Evolutionary conservation across 2,113 vertebrate species (phyloP).

Genomic region (Suricata suricatta): DNA sequence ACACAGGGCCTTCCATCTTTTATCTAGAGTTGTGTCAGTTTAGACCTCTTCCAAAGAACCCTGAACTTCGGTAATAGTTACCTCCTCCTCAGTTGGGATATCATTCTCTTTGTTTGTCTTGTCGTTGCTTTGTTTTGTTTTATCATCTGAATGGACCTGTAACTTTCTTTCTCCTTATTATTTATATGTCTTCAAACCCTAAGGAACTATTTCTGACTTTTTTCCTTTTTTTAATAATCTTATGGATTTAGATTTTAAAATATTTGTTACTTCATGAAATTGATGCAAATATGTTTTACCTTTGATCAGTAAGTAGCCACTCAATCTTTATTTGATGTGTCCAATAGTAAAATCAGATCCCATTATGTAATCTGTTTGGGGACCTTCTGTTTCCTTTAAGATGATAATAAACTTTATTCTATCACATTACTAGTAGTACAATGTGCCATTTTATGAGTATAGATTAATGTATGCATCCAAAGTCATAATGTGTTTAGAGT

Average conservation of each 20-base stretch:
- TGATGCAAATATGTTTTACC: background rate
- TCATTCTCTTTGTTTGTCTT: background rate
- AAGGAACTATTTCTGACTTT: background rate
- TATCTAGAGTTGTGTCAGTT: background rate
- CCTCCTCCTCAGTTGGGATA: no score
- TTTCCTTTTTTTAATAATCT: background rate
- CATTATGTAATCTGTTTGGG: background rate
- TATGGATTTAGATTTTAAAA: background rate
- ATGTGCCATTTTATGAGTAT: background rate
- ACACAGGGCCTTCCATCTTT: accelerated
- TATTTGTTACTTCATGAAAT: background rate
- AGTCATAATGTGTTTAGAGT: background rate
- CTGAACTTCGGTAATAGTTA: no score
- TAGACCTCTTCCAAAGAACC: background rate
- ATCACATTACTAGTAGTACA: background rate
- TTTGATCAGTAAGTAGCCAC: background rate
- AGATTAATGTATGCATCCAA: background rate
- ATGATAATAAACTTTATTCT: background rate
- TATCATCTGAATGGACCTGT: background rate
- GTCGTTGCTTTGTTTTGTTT: background rate
- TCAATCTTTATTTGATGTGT: background rate
- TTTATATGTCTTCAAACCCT: background rate
- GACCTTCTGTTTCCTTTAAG: background rate
- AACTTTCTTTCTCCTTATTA: background rate
- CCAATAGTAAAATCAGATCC: background rate